Evolutionary conservation across 2,888 invertebrate genomes (phyloP).

Genomic region (Acronicta psi): DNA sequence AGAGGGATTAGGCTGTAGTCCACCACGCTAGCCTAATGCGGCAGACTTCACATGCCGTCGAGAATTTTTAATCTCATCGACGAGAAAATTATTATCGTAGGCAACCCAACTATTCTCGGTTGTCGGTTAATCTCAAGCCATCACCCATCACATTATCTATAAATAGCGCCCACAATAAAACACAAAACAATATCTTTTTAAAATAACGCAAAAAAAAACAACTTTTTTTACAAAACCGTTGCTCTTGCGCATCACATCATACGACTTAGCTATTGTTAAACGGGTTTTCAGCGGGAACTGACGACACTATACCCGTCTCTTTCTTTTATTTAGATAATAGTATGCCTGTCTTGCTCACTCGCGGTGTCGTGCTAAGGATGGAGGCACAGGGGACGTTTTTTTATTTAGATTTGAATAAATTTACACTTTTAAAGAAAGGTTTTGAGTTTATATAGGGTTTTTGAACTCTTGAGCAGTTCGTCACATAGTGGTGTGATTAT

Average conservation of each 20-base stretch:
- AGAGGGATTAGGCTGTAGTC: too few species aligned
- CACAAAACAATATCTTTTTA: constrained; percentile 41
- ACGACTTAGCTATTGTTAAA: constrained; percentile 75
- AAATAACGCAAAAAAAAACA: constrained; percentile 33
- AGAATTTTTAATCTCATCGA: too few species aligned
- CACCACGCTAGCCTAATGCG: too few species aligned
- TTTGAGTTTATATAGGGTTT: constrained; percentile 72
- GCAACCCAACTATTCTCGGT: constrained; percentile 21
- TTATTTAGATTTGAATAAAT: constrained; percentile 87
- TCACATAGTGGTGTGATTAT: constrained; percentile 52
- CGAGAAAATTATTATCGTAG: constrained; percentile 7
- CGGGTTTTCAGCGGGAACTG: constrained; percentile 61
- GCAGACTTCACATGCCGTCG: too few species aligned
- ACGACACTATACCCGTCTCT: constrained; percentile 27
- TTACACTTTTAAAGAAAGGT: constrained; percentile 84
- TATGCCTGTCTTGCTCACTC: constrained; percentile 25
- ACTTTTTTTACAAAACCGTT: constrained; percentile 56
- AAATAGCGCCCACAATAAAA: constrained; percentile 44
- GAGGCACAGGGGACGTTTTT: constrained; percentile 74
- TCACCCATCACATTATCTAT: constrained; percentile 39
- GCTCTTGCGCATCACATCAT: constrained; percentile 67
- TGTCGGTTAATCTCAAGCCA: constrained; percentile 20
- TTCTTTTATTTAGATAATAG: neutral
- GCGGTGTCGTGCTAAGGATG: constrained; percentile 69
- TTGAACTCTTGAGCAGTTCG: constrained; percentile 68